Conservation (phyloP, 2,888 invertebrate species). For the Protophormia terraenovae region DNA sequence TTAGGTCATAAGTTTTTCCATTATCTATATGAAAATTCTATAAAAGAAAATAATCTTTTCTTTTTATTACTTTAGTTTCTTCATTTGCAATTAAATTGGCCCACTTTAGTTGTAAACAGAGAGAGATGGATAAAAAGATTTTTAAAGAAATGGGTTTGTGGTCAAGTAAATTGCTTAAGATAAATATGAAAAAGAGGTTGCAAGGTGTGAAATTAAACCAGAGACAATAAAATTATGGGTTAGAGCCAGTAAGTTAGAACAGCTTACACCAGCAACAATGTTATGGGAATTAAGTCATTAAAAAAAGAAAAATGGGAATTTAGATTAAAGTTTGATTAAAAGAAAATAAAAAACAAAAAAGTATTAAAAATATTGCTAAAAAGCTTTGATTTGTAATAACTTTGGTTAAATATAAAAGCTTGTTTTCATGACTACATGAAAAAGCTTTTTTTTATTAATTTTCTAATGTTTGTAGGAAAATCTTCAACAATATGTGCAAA, state of each 20-base stretch:
- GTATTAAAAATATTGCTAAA: too few relatives aligned
- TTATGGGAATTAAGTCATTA: background rate
- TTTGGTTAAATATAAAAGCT: too few relatives aligned
- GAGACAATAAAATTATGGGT: background rate
- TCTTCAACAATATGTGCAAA: too few relatives aligned
- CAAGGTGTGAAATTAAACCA: slow-evolving; percentile 48
- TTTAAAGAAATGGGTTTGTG: slow-evolving; percentile 45
- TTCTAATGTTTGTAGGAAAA: too few relatives aligned
- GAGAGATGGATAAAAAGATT: background rate
- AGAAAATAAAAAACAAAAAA: too few relatives aligned
- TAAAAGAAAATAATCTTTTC: slow-evolving; percentile 37
- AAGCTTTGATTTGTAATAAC: too few relatives aligned
- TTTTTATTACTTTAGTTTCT: background rate
- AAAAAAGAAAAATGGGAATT: too few relatives aligned
- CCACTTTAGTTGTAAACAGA: slow-evolving; percentile 46
- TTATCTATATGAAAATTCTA: slow-evolving; percentile 48
- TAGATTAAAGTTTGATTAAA: too few relatives aligned
- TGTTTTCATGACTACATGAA: too few relatives aligned
- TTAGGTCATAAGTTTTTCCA: slow-evolving; percentile 63
- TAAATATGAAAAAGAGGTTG: slow-evolving; percentile 36
- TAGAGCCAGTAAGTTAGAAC: background rate
- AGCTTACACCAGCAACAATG: background rate
- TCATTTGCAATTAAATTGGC: slow-evolving; percentile 61
- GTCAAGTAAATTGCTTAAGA: slow-evolving; percentile 40
- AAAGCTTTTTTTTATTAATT: too few relatives aligned